Conservation (phyloP, 2,797 vertebrate species). For the Mormyrus hasselquistii region DNA sequence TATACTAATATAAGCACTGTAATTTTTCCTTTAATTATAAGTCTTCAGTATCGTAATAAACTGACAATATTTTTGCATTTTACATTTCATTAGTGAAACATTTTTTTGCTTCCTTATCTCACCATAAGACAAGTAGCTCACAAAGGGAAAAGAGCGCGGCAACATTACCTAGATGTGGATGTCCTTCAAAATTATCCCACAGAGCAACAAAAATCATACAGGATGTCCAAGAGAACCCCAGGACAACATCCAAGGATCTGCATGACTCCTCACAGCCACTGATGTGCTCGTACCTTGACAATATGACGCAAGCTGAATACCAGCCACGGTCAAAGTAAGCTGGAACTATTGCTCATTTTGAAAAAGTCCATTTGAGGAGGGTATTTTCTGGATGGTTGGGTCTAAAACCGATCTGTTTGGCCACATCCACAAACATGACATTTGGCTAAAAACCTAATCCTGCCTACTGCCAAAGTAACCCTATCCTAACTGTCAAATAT, state of each 20-base stretch:
- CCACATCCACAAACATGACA: constrained; percentile 6
- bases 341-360: not conserved
- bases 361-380: not conserved
- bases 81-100: not conserved
- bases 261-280: not conserved
- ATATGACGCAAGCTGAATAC: constrained; percentile 1
- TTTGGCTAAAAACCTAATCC: constrained; percentile 9
- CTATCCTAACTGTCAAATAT: constrained; percentile 1
- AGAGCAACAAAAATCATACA: constrained; percentile 3
- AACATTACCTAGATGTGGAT: constrained; percentile 7
- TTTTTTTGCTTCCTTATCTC: not conserved
- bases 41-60: not conserved
- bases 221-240: constrained; percentile 6
- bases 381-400: not conserved
- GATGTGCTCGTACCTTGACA: not conserved
- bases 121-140: not conserved
- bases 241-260: constrained; percentile 3
- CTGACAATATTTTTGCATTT: not conserved
- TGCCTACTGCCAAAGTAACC: constrained; percentile 8
- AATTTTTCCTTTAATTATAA: not conserved
- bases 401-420: constrained; percentile 5
- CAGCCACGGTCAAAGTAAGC: not conserved
- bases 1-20: not conserved
- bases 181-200: constrained; percentile 12
- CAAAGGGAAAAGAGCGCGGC: not conserved